These are phyloP conservation scores for Galerucella nymphaeae DNA, from an alignment of 2,888 invertebrate genomes.

Conservation along the genomic window DNA sequence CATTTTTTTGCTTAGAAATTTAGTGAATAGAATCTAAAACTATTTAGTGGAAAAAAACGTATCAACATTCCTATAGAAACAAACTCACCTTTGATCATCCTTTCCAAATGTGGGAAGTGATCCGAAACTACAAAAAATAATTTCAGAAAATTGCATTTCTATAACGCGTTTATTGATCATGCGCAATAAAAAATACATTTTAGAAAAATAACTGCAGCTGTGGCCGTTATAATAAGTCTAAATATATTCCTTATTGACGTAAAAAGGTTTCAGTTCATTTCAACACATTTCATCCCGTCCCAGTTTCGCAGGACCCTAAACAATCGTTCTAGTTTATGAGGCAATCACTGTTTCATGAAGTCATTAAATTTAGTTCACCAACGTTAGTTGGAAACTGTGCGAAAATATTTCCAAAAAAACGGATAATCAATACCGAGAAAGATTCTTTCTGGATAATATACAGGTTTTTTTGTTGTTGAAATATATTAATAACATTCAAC, in stretches of 20 bases:
- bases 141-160: constrained; percentile 35
- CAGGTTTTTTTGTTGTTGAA: neutral
- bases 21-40: too few species aligned
- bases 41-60: too few species aligned
- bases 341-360: constrained; percentile 3
- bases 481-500: too few species aligned
- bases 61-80: constrained; percentile 3
- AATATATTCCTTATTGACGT: too few species aligned
- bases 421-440: neutral
- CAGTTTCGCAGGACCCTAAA: neutral
- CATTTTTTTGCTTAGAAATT: too few species aligned
- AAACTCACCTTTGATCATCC: constrained; percentile 70
- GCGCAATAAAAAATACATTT: too few species aligned
- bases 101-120: constrained; percentile 69
- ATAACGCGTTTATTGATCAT: too few species aligned
- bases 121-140: constrained; percentile 44
- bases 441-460: neutral
- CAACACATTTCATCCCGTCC: neutral
- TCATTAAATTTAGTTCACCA: constrained; percentile 3
- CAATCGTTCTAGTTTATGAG: constrained; percentile 4
- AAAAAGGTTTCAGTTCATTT: constrained; percentile 1
- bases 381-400: neutral
- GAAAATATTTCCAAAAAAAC: neutral
- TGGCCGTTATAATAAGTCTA: too few species aligned
- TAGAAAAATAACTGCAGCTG: too few species aligned